Base-by-base conservation (phyloP, 2,113 vertebrate species). In the Catharus fuscescens region DNA sequence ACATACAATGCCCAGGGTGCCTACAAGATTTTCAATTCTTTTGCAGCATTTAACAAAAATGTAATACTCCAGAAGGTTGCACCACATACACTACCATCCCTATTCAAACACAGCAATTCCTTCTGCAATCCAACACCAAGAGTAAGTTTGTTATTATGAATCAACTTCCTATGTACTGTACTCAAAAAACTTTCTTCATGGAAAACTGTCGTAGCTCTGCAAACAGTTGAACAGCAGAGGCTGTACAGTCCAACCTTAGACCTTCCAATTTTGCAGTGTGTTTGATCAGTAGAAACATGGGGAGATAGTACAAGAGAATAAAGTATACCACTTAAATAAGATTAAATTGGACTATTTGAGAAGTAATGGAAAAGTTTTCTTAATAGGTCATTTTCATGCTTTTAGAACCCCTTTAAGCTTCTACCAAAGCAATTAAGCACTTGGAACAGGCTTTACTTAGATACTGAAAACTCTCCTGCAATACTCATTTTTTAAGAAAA, bases 131-230 rank as follows among this genome's bases (percentile, higher is more conserved):
- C 45, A 86, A 57, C 2, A 7, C 12, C 45, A 84, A 23, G 1
- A 26, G 4, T 44, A 48, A 74, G 15, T 2, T 76, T 8, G 8
- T 16, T 73, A 66, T 19, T 36, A 61, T 6, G 34, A 73, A 84
- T 29, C 48, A 82, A 38, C 3, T 6, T 72, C 32, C 62, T 54
- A 9, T 5, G 9, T 71, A 31, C 21, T 59, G 53, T 20, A 32
- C 14, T 29, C 17, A 42, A 1, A 1, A 48, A 77, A 6, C 14
- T 72, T 60, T 29, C 57, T 23, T 9, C 26, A 31, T 42, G 34
- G 18, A 69, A 81, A 66, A 60, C 26, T 40, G 31, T 13, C 0
- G 0, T 53, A 65, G 7, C 23, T 61, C 38, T 65, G 38, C 8
- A 4, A 76, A 65, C 5, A 74, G 7, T 0, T 21, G 14, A 67